A percentile compares a stretch with the other conserved stretches of the same genome.
These are phyloP conservation scores for Stigmatopora argus DNA, from an alignment of 2,113 vertebrate genomes.

Conservation along the genomic window DNA sequence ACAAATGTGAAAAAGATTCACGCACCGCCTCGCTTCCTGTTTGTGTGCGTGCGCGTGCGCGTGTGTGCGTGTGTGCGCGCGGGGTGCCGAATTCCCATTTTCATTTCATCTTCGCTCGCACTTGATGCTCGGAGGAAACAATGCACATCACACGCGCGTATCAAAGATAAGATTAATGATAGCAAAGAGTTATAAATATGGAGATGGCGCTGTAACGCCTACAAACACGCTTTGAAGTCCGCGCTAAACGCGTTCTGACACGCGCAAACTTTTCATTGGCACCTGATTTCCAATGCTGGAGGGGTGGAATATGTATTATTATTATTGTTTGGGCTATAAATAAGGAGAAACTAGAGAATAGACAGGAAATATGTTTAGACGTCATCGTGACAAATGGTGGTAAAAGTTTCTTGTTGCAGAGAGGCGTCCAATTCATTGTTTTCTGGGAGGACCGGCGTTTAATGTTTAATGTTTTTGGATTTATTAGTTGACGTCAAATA, in stretches of 20 bases:
- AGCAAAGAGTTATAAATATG: constrained; percentile 3
- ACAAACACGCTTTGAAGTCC: constrained; percentile 1
- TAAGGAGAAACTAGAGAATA: no score
- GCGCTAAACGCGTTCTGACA: neutral
- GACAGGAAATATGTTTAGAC: no score
- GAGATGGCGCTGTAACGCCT: neutral
- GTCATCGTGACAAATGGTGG: no score
- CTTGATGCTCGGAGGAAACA: neutral
- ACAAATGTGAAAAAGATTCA: constrained; percentile 5
- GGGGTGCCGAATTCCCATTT: neutral
- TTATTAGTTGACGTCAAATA: no score
- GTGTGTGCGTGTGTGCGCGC: no score
- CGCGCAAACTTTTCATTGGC: neutral
- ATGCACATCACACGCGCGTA: neutral
- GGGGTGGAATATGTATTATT: neutral
- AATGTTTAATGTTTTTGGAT: no score
- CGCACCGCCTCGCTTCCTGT: neutral
- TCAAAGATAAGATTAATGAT: constrained; percentile 6
- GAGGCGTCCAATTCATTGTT: no score
- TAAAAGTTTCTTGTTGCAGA: no score
- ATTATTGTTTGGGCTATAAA: no score
- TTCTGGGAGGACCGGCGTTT: no score
- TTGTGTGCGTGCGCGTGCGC: no score
- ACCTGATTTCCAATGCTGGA: neutral
- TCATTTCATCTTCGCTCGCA: neutral